Evolutionary conservation across 2,888 invertebrate genomes (phyloP), one percentile per base, ranked within the genome.

Genomic region (Protula sp.): DNA sequence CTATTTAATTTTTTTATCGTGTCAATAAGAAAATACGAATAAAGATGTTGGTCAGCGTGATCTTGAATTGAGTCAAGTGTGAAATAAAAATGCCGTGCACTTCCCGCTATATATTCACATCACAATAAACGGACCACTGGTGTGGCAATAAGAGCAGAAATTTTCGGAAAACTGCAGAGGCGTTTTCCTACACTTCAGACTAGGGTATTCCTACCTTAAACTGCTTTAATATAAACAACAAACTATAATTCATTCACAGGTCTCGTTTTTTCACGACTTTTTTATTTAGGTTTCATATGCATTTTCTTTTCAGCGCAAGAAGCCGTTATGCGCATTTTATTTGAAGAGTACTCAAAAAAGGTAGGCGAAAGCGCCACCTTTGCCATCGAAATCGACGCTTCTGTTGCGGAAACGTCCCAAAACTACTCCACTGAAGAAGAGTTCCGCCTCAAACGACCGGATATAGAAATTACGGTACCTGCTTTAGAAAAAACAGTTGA

Each of bases 341-440:
- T 86, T 19, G 85, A 86, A 57, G 88, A 89, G 62, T 89, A 89
- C 76, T 84, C 87, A 82, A 85, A 86, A 62, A 87, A 87, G 73
- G 74, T 89, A 67, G 87, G 87, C 0, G 89, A 89, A 72, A 87
- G 88, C 70, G 84, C 86, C 55, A 84, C 87, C 82, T 83, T 89
- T 59, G 88, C 88, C 81, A 86, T 89, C 61, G 87, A 87, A 69
- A 87, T 87, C 2, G 87, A 89, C 78, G 88, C 88, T 24, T 87
- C 87, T n/a, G 90, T 91, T 0, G 84, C 85, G 57, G 90, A 91
- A 79, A 91, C 91, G 22, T 87, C 87, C 58, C 90, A 91, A 79
- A 87, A 89, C 1, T 91, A 90, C 88, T 87, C 89, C 0, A 89
- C 88, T 67, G 89, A 90, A 71, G 90, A 91, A 70, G 89, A 90